Evolutionary conservation across 1,140 invertebrate species (phyloP), one percentile per base, ranked within the genome.

Genomic region (Orchestia grillus): DNA sequence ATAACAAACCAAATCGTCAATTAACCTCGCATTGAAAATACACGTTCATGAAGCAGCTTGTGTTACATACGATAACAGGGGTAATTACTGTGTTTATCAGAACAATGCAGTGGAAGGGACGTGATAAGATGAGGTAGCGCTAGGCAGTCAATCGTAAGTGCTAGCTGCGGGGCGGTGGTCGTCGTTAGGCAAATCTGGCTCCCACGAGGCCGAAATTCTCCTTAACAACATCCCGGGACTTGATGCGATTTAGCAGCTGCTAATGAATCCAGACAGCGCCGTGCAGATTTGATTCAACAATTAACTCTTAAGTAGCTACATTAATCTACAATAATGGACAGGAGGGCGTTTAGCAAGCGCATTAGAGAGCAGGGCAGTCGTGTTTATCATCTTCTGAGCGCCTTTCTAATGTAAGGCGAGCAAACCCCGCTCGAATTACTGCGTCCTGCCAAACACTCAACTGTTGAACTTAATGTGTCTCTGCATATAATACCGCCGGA

Each of bases 231-330:
- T 77, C 62, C 3, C 62, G 28, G 62, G 62, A 77, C 62, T 77
- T 77, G 62, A 77, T 77, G 62, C 62, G 62, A 77, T 77, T 77
- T 77, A 77, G 62, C 62, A 77, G 62, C 28, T 77, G 62, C 28
- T 77, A 77, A 77, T 77, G 62, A 77, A 77, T 77, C 62, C 28
- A 77, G 62, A 77, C 62, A 77, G 62, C 62, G 62, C 62, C 62
- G 36, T 77, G 62, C 62, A 77, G 62, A 77, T 77, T 77, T 77
- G 62, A 77, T 77, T 77, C 62, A 77, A 77, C 62, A 77, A 77
- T 77, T 77, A 77, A 77, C 62, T 77, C 62, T 15, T 77, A 77
- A 77, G 62, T 77, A 77, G 62, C 62, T 77, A 36, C 62, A 77
- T 77, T 36, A 77, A 77, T 77, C 62, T 77, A 28, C 62, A 77